Evolutionary conservation across 2,113 vertebrate genomes (phyloP).

Genomic region (Elgaria multicarinata): DNA sequence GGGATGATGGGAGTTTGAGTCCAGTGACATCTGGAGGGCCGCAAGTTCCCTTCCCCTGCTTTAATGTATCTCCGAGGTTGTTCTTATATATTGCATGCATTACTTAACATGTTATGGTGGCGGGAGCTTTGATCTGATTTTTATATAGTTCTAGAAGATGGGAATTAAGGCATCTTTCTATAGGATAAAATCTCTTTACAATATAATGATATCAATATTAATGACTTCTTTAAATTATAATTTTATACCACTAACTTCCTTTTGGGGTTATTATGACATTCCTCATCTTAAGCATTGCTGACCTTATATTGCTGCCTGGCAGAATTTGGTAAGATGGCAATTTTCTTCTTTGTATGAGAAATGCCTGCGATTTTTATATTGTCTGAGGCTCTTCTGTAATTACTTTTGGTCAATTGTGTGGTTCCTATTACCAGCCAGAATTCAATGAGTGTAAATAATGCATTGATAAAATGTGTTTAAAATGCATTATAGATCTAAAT

Average conservation of each 20-base stretch:
- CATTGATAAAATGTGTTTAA: constrained; percentile 33
- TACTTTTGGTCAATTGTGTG: constrained; percentile 6
- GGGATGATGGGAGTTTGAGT: background rate
- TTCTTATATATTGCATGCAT: background rate
- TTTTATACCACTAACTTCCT: constrained; percentile 39
- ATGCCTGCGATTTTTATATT: constrained; percentile 35
- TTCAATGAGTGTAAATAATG: constrained; percentile 32
- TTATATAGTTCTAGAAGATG: background rate
- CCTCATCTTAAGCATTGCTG: constrained; percentile 59
- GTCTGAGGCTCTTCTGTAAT: constrained; percentile 41
- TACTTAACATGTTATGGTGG: background rate
- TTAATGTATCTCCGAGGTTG: rapidly evolving
- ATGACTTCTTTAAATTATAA: constrained; percentile 7
- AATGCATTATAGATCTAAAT: constrained; percentile 9
- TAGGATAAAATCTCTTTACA: constrained; percentile 34
- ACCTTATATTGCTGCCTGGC: constrained; percentile 54
- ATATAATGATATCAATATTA: constrained; percentile 4
- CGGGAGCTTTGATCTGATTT: background rate
- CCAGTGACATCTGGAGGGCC: no score
- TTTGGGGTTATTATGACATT: constrained; percentile 48
- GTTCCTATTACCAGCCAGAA: constrained; percentile 15
- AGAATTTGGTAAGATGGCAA: constrained; percentile 29
- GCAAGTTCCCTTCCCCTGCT: no score
- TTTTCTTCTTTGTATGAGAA: constrained; percentile 49
- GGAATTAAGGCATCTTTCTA: background rate